Conservation (phyloP, 2,113 vertebrate species). For the Plestiodon gilberti region DNA sequence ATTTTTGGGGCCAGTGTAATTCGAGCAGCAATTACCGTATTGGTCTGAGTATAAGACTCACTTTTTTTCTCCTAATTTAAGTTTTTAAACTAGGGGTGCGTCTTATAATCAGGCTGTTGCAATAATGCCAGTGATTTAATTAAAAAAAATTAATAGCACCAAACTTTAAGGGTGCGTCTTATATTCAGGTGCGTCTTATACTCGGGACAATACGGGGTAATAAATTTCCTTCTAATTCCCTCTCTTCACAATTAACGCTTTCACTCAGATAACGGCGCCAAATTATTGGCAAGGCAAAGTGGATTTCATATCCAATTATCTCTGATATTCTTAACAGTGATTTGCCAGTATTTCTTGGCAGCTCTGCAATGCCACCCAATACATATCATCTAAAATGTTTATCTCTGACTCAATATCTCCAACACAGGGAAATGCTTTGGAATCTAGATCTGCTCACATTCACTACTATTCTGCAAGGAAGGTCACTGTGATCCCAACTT, state of each 20-base stretch:
- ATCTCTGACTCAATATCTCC: background rate
- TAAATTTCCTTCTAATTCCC: background rate
- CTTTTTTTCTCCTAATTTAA: no score
- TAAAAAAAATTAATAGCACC: no score
- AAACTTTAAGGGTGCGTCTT: no score
- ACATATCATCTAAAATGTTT: background rate
- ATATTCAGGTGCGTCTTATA: no score
- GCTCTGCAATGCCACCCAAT: background rate
- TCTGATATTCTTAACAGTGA: background rate
- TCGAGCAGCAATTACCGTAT: constrained; percentile 11
- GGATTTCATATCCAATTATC: background rate
- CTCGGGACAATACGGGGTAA: no score
- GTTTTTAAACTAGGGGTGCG: no score
- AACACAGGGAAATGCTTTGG: background rate
- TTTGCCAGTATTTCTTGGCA: background rate
- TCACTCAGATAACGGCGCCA: background rate
- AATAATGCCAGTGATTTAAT: no score
- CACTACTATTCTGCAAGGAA: background rate
- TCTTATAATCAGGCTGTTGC: no score
- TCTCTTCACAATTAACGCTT: constrained; percentile 1
- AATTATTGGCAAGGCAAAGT: background rate
- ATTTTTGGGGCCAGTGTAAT: background rate
- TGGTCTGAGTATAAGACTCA: no score
- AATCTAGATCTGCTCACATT: background rate
- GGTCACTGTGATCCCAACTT: background rate